Evolutionary conservation across 2,888 invertebrate genomes (phyloP).

Genomic region (Phrixothrix hirtus): DNA sequence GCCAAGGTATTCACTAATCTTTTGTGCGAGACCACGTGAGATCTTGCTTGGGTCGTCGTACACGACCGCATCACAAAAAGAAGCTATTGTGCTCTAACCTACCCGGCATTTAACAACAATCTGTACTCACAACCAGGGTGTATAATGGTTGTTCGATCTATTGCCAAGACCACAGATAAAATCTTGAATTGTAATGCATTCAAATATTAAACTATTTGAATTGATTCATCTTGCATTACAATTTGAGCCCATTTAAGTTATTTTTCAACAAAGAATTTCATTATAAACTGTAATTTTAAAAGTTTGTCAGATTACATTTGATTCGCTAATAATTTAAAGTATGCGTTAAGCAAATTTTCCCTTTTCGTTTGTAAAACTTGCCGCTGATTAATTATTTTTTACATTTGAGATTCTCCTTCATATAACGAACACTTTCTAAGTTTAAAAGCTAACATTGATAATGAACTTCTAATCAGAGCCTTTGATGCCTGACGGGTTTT

Average conservation of each 20-base stretch:
- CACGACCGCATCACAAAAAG: constrained; percentile 37
- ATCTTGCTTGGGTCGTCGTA: constrained; percentile 34
- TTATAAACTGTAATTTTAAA: constrained; percentile 1
- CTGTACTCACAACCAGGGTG: constrained; percentile 33
- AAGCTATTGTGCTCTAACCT: constrained; percentile 36
- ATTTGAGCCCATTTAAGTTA: constrained; percentile 25
- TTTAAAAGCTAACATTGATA: constrained; percentile 25
- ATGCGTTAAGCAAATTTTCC: no score
- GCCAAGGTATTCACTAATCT: constrained; percentile 49
- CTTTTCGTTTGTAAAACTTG: no score
- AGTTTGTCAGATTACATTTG: not conserved
- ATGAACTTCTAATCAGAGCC: constrained; percentile 29
- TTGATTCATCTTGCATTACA: constrained; percentile 39
- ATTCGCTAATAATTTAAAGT: constrained; percentile 12
- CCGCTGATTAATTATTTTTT: constrained; percentile 31
- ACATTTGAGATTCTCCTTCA: constrained; percentile 17
- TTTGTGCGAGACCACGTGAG: constrained; percentile 45
- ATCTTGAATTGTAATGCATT: constrained; percentile 35
- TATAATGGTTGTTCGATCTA: constrained; percentile 37
- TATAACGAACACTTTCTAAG: constrained; percentile 17
- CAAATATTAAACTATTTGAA: constrained; percentile 41
- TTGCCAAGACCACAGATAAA: constrained; percentile 35
- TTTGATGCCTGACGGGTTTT: constrained; percentile 25
- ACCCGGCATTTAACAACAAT: constrained; percentile 31
- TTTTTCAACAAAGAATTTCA: constrained; percentile 1